phyloP scores from a whole-genome alignment of 2,888 invertebrate species.

The Euplexia lucipara region DNA sequence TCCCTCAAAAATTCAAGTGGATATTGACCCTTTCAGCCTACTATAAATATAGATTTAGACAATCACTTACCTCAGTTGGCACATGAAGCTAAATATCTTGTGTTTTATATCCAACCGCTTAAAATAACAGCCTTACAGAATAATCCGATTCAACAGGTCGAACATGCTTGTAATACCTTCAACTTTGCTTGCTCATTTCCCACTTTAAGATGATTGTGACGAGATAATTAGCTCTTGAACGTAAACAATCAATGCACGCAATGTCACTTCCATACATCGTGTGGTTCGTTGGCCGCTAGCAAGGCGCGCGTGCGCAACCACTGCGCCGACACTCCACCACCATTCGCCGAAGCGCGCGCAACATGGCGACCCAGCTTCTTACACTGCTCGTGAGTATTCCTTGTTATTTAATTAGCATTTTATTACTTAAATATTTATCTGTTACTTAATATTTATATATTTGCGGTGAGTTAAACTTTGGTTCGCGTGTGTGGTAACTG shows the following conservation, averaged over 20 bases:
- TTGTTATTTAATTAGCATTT: slow-evolving; percentile 59
- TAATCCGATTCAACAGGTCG: neutral
- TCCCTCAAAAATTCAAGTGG: neutral
- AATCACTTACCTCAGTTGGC: neutral
- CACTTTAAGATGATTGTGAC: slow-evolving; percentile 30
- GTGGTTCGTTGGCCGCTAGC: slow-evolving; percentile 70
- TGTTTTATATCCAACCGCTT: too few species aligned
- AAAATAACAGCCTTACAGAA: neutral
- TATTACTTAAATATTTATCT: slow-evolving; percentile 54
- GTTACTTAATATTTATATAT: slow-evolving; percentile 59
- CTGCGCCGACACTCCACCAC: slow-evolving; percentile 80
- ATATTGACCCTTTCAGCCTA: neutral
- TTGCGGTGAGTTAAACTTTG: slow-evolving; percentile 43
- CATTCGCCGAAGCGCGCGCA: slow-evolving; percentile 84
- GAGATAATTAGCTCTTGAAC: slow-evolving; percentile 50
- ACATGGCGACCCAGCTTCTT: slow-evolving; percentile 80
- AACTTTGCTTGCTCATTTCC: slow-evolving; percentile 21
- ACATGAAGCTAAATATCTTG: neutral
- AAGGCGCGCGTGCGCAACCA: slow-evolving; percentile 80
- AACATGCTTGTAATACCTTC: slow-evolving; percentile 4
- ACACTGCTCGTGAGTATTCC: slow-evolving; percentile 79
- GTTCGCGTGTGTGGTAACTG: slow-evolving; percentile 28
- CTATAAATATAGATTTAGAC: neutral
- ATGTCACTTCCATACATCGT: slow-evolving; percentile 73
- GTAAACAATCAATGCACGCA: slow-evolving; percentile 56